Evolutionary conservation across 2,888 invertebrate genomes (phyloP), one percentile per base, ranked within the genome.

Genomic region (Taenaris catops): DNA sequence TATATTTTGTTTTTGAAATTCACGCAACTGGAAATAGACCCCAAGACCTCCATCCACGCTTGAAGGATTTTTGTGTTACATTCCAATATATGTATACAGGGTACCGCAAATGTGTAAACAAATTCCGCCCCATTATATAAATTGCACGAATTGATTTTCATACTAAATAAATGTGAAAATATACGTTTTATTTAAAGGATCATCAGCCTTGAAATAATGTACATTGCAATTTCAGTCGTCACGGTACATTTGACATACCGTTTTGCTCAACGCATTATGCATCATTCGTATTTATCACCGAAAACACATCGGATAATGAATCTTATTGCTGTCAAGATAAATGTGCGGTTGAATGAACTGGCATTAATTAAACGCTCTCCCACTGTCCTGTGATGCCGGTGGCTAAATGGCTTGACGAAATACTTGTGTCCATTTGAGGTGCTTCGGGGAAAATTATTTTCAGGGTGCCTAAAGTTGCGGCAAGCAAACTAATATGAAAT

Each of bases 341-440:
- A 46, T 37, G 37, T 18, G 23, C 24, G 42, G 44, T 34, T 46
- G 40, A 48, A 34, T 34, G 12, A 53, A 66, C 60, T 63, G 58
- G 60, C 58, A 66, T 70, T 80, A 79, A 81, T 83, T 78, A 79
- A 74, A 73, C 59, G 53, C 75, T 76, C 76, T 74, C 68, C 72
- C 68, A 73, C 58, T 60, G 78, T 69, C 71, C 58, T 59, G 52
- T 40, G 70, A 76, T 75, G 76, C 80, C 73, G 69, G 62, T 71
- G 65, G 57, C 58, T 74, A 71, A 74, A 68, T 63, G 67, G 66
- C 61, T 71, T 76, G 72, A 74, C 60, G 70, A 76, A 70, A 67
- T 69, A 31, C 41, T 35, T 35, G 38, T 34, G 59, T 66, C 62
- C 61, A 49, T 55, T 52, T 54, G 49, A 61, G 49, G 50, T 46